Evolutionary conservation across 2,888 invertebrate genomes (phyloP), one percentile per base, ranked within the genome.

Genomic region (Deilephila elpenor): DNA sequence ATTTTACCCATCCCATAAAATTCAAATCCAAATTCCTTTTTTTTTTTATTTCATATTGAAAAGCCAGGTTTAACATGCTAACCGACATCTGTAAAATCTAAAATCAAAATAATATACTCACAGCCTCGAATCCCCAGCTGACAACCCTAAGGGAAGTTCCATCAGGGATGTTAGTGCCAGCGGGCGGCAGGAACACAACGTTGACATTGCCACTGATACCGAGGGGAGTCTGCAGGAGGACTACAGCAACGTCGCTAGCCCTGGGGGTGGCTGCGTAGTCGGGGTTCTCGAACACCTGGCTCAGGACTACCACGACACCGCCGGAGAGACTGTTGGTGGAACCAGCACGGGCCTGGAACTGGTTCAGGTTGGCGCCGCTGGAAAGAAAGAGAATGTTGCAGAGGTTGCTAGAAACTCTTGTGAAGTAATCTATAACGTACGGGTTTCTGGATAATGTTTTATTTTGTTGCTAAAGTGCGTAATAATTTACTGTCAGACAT

Each of bases 101-200:
- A 32, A 32, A 32, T 32, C 32, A n/a, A 25, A 56, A 61, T 37
- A 32, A 29, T 70, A 37, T n/a, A 83, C 89, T 87, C 74, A 91
- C 91, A 64, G 79, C 76, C 75, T 88, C 88, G 59, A 90, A 91
- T 73, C 91, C 91, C 91, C 91, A 92, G 79, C 91, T 88, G 17
- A 89, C 86, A 29, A 89, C 75, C 61, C 82, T 83, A 29, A 88
- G 77, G 0, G 75, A 8, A 1, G 82, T 78, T 14, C 83, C 86
- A 61, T 88, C 88, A 20, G 85, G 78, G 17, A 91, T 85, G 71
- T 67, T 76, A 3, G 72, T 82, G 44, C 79, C 78, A 14, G 80
- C 73, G 0, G 88, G 86, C 0, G 91, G 91, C 3, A 92, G 81
- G 76, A 70, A 90, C 73, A 91, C 72, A 0, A 87, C 77, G 4